A percentile compares a stretch with the other conserved stretches of the same genome.
Conservation (phyloP, 2,113 vertebrate species). For the Aix galericulata region DNA sequence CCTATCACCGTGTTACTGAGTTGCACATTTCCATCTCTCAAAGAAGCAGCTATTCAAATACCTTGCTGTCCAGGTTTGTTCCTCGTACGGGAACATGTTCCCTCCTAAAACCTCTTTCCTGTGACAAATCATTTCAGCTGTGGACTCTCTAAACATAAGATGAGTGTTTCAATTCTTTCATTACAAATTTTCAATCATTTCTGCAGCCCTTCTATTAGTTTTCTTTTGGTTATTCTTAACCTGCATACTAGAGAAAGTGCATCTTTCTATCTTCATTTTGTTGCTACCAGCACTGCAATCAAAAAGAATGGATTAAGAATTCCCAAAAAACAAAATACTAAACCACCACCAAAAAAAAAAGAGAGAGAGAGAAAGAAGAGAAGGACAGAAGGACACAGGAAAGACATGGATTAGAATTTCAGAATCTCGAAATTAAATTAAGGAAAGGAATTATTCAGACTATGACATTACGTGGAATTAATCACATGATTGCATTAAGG, state of each 20-base stretch:
- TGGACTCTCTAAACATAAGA: background rate
- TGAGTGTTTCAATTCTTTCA: background rate
- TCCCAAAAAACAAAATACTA: too few relatives aligned
- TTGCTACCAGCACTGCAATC: too few relatives aligned
- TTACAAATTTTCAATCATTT: background rate
- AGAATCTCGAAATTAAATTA: background rate
- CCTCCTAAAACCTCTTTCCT: background rate
- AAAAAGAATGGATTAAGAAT: background rate
- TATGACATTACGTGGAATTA: background rate
- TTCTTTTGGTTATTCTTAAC: background rate
- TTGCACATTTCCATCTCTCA: background rate
- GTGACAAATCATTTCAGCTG: background rate
- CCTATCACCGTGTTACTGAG: too few relatives aligned
- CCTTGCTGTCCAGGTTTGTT: background rate
- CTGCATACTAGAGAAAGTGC: background rate
- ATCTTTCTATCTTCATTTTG: too few relatives aligned
- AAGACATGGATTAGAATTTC: background rate
- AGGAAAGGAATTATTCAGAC: background rate
- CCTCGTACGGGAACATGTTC: fast-evolving
- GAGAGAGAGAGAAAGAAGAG: background rate
- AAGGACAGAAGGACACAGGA: background rate
- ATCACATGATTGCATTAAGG: background rate
- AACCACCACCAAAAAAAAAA: too few relatives aligned
- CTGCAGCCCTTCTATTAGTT: too few relatives aligned
- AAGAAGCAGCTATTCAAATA: background rate